Evolutionary conservation across 2,888 invertebrate genomes (phyloP).

Genomic region (Cantharis rufa): DNA sequence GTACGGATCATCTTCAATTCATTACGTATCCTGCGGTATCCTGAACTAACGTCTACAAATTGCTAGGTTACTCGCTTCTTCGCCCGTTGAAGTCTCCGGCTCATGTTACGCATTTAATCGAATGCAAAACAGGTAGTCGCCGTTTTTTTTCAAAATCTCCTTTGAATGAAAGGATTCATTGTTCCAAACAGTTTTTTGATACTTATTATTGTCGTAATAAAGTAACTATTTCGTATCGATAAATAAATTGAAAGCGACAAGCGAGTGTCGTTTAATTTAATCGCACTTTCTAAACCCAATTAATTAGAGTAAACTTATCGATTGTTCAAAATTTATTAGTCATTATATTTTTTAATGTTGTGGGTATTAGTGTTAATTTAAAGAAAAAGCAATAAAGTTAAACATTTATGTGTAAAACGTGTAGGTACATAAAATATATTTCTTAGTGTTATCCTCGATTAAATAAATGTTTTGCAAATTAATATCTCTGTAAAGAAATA

Average conservation of each 20-base stretch:
- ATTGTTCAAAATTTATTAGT: background rate
- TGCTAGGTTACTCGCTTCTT: background rate
- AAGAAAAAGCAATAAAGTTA: background rate
- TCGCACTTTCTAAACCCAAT: background rate
- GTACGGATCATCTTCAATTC: background rate
- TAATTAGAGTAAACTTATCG: background rate
- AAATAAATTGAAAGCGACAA: background rate
- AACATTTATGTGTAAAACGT: background rate
- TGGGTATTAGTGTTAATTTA: background rate
- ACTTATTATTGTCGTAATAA: background rate
- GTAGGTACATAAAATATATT: background rate
- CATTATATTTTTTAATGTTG: background rate
- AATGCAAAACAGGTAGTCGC: background rate
- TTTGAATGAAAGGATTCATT: background rate
- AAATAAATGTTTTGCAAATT: background rate
- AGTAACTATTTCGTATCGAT: background rate
- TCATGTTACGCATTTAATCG: background rate
- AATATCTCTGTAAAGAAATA: background rate
- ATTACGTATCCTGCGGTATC: constrained; percentile 12
- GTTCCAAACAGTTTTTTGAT: background rate
- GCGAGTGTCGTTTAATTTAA: background rate
- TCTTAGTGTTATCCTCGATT: background rate
- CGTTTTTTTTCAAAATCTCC: background rate
- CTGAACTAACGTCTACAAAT: constrained; percentile 4
- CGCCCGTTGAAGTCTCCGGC: background rate